phyloP scores from a whole-genome alignment of 2,113 vertebrate genomes.

The Muntiacus muntjak region DNA sequence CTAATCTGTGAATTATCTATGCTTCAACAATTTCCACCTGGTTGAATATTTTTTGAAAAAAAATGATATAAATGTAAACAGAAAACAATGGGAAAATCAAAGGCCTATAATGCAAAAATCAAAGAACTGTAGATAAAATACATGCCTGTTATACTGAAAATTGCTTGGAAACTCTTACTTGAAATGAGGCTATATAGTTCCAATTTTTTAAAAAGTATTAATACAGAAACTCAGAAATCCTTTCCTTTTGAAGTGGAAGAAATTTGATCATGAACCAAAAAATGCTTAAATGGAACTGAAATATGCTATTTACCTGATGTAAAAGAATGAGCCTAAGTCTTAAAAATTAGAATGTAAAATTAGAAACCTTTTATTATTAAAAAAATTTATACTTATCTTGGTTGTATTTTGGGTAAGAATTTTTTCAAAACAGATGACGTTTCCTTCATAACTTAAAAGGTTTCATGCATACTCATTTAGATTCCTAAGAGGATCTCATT shows the following conservation, averaged over 20 bases:
- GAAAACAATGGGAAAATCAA: neutral
- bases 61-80: neutral
- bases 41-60: neutral
- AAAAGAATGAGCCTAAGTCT: neutral
- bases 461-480: conserved; percentile 75
- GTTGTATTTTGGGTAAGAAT: conserved; percentile 51
- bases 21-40: neutral
- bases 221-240: neutral
- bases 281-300: neutral
- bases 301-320: neutral
- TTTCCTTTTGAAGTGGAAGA: neutral
- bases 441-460: conserved; percentile 64
- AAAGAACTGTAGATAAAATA: neutral
- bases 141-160: neutral
- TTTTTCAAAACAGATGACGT: conserved; percentile 62
- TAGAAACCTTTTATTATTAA: conserved; percentile 38
- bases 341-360: conserved; percentile 25
- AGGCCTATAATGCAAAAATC: neutral
- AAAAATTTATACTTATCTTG: neutral
- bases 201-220: neutral
- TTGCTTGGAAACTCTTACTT: neutral
- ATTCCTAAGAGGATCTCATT: conserved; percentile 72
- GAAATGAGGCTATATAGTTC: neutral
- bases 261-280: neutral
- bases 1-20: neutral